Percentiles rank a stretch among this genome's conserved stretches.
phyloP scores from a whole-genome alignment of 2,797 vertebrate genomes.

The Xenops minutus region DNA sequence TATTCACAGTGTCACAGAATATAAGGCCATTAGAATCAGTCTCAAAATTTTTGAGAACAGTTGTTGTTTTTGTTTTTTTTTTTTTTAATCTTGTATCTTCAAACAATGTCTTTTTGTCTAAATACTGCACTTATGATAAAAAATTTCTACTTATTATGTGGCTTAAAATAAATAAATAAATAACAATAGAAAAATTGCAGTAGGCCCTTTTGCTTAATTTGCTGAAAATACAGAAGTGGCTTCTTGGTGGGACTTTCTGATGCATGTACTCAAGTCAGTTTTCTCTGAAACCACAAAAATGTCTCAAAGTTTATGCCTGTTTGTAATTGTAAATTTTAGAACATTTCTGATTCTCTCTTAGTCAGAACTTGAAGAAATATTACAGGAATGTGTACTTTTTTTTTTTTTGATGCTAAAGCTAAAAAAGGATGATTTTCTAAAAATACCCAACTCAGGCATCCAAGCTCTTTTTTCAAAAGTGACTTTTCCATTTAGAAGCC shows the following conservation, averaged over 20 bases:
- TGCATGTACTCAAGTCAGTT: slow-evolving; percentile 36
- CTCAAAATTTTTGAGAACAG: neutral
- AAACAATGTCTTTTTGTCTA: neutral
- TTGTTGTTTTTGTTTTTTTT: neutral
- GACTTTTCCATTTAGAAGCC: neutral
- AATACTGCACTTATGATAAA: slow-evolving; percentile 6
- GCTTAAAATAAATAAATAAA: slow-evolving; percentile 39
- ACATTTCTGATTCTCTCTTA: slow-evolving; percentile 39
- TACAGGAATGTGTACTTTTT: neutral
- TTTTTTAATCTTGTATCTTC: neutral
- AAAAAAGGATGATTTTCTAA: slow-evolving; percentile 4
- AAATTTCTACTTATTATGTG: slow-evolving; percentile 16
- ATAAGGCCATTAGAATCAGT: neutral
- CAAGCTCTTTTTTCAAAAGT: neutral
- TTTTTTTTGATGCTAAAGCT: neutral
- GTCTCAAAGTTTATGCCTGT: slow-evolving; percentile 55
- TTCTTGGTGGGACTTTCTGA: slow-evolving; percentile 61
- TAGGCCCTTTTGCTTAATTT: slow-evolving; percentile 26
- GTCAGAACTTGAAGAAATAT: slow-evolving; percentile 48
- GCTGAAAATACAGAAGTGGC: slow-evolving; percentile 65
- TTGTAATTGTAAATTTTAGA: slow-evolving; percentile 50
- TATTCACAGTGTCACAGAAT: neutral
- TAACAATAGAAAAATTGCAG: slow-evolving; percentile 19
- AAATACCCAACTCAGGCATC: neutral
- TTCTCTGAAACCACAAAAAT: slow-evolving; percentile 63